Percentiles rank a stretch among this genome's conserved stretches.
phyloP scores from a whole-genome alignment of 2,797 vertebrate species.

The Oreochromis grahami region DNA sequence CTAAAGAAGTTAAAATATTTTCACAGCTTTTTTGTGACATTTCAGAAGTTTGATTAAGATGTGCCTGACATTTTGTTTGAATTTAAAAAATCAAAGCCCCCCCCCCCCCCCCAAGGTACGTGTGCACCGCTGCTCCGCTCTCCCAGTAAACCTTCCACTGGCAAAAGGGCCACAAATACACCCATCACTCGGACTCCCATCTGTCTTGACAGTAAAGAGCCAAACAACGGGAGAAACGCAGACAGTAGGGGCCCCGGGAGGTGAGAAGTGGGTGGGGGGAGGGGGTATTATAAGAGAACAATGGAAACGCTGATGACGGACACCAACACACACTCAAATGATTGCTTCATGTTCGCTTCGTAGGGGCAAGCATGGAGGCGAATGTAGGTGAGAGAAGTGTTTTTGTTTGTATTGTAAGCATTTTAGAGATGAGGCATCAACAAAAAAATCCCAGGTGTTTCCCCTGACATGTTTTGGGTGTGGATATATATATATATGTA shows the following conservation, averaged over 20 bases:
- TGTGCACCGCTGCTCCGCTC: not conserved
- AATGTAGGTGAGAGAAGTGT: not conserved
- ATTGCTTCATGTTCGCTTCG: conserved; percentile 6
- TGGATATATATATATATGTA: conserved; percentile 2
- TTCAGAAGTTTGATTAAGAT: conserved; percentile 18
- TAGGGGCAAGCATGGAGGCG: conserved; percentile 4
- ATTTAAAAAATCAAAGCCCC: not conserved
- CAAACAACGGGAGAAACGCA: conserved; percentile 2
- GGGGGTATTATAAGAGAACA: conserved; percentile 19
- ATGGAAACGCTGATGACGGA: conserved; percentile 54
- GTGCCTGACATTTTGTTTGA: conserved; percentile 22
- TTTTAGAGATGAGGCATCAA: conserved; percentile 65
- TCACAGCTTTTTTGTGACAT: not conserved
- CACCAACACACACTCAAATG: not conserved
- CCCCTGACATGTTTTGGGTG: conserved; percentile 64
- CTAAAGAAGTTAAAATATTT: not conserved
- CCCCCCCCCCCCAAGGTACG: not conserved
- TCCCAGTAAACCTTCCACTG: conserved; percentile 43
- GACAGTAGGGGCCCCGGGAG: conserved; percentile 17
- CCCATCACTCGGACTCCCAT: conserved; percentile 39
- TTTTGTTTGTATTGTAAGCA: conserved; percentile 79
- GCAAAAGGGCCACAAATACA: conserved; percentile 63
- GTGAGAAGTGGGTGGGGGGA: not conserved
- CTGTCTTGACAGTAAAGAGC: conserved; percentile 53
- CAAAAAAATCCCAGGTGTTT: conserved; percentile 73